Percentiles rank a stretch among this genome's conserved stretches.
Conservation (phyloP, 92 coral and sea anemone genomes). For the Meandrina meandrites region DNA sequence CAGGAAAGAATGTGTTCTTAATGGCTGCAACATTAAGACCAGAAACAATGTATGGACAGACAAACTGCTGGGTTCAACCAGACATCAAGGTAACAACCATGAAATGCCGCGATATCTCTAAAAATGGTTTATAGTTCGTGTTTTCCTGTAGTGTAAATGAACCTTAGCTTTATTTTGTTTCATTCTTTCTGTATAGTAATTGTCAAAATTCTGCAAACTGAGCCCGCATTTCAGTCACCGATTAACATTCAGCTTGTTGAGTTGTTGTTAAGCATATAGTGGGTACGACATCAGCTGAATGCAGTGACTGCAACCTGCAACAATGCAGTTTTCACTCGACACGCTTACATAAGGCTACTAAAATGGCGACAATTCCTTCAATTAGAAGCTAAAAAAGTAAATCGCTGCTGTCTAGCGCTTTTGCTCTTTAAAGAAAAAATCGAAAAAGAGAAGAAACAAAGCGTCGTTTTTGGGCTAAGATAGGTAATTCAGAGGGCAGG, state of each 20-base stretch:
- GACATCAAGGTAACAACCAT: slow-evolving; percentile 82
- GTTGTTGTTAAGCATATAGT: neutral
- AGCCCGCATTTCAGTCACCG: neutral
- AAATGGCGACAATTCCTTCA: neutral
- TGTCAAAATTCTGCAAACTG: neutral
- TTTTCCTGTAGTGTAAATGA: neutral
- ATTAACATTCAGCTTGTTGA: neutral
- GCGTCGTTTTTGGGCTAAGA: neutral
- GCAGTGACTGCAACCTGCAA: neutral
- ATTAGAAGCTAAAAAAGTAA: neutral
- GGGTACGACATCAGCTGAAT: no score
- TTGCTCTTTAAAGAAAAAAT: no score
- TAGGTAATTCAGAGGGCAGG: no score
- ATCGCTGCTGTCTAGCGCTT: neutral
- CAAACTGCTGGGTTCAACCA: slow-evolving; percentile 98
- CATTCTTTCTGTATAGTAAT: neutral
- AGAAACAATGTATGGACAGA: slow-evolving; percentile 99
- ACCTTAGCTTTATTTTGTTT: neutral
- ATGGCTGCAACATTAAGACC: slow-evolving; percentile 98
- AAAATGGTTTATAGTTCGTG: neutral
- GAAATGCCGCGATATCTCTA: neutral
- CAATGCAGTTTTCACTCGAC: neutral
- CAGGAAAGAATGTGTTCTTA: slow-evolving; percentile 86
- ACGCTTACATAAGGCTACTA: no score
- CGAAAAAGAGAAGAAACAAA: no score